Base-by-base conservation (phyloP, 2,888 invertebrate genomes). In the Dolomedes plantarius region DNA sequence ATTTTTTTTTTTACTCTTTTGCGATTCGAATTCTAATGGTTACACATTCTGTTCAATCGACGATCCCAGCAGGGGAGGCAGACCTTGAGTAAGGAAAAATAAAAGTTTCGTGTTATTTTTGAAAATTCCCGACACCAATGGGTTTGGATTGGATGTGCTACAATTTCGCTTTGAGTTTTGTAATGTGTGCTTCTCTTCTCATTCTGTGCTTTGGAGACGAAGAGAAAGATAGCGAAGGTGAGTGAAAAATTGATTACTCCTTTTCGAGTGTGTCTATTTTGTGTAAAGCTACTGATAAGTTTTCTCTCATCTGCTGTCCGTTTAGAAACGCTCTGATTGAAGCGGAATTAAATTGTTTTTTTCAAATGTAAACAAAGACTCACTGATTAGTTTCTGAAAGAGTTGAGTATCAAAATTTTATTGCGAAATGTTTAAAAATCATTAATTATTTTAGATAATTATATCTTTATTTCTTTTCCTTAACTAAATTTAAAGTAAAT, bases 161-260 rank as follows among this genome's bases (percentile, higher is more conserved):
- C 41, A 41, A 41, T n/a, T 69, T 69, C 27, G 69, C 28, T 27
- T 16, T 69, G 16, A 69, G 69, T 69, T 69, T 69, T 41, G 69
- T 69, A 23, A 39, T 69, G 41, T 69, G 69, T 41, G 27, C 41
- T 13, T 41, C 36, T n/a, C 41, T 69, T 41, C 69, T 69, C 27
- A 27, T 69, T 16, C n/a, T 36, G 28, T 41, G 69, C 69, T 16
- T 28, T 23, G 41, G 27, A 5, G 69, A 69, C 16, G 69, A 69
- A 32, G 69, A 69, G 16, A 69, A 69, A 16, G 69, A 69, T n/a
- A 69, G 69, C n/a, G 69, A 69, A 69, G 69, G 69, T 69, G 41
- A 41, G 69, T 19, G n/a, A 46, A 2, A 46, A 16, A 36, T 36
- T 36, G 36, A 5, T 36, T 36, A 7, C 9, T 36, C 36, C 36